Base-by-base conservation (phyloP, 1,140 invertebrate species). In the Pachypsylla venusta region DNA sequence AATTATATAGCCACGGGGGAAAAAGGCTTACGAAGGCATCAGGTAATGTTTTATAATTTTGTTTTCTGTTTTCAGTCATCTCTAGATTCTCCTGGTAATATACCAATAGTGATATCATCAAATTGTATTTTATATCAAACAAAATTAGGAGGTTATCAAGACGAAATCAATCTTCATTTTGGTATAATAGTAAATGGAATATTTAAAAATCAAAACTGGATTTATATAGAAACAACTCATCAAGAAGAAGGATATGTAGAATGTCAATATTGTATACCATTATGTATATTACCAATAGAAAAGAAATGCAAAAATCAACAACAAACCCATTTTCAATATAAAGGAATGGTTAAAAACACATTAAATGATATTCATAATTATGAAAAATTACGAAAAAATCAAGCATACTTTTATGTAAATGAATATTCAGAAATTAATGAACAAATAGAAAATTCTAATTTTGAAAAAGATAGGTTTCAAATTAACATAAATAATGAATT, bases 161-260 rank as follows among this genome's bases (percentile, higher is more conserved):
- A 77, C 20, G 84, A 87, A 69, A 73, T 85, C 28, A 73, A 79
- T 16, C 35, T 89, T 56, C 84, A 85, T 0, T 70, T 89, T 53
- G 86, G 87, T 7, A 88, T 86, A 68, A 84, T 89, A 2, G 84
- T 89, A 0, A 89, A 89, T 67, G 86, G 85, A 0, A 80, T 89
- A 4, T 89, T 88, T 69, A 87, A 87, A 70, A 88, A 85, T 64
- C 80, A 84, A 62, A 78, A 79, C 62, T 89, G 87, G 87, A 68
- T 89, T 1, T 89, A 88, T 65, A 84, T 85, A 1, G 85, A 88
- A 68, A 89, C 86, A 1, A 79, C 86, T 59, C 85, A 89, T 68
- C 85, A 85, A 0, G 87, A 88, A 61, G 81, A 88, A 19, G 76
- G 81, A 30, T 88, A 87, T 61, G 65, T 73, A 7, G 63, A 65